Conservation (phyloP, 2,888 invertebrate species). For the Morpho deidamia region DNA sequence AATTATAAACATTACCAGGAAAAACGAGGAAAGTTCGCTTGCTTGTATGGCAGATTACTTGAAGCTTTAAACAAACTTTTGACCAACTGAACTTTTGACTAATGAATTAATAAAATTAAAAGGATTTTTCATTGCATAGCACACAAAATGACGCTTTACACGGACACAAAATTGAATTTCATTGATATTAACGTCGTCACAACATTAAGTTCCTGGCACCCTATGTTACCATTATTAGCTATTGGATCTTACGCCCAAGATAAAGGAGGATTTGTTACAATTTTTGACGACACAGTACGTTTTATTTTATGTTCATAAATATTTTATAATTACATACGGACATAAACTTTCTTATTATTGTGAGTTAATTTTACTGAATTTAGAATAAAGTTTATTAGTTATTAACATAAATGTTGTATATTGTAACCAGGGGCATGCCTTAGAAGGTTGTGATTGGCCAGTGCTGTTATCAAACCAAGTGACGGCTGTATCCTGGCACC, state of each 20-base stretch:
- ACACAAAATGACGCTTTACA: conserved; percentile 86
- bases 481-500: conserved; percentile 93
- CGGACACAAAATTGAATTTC: conserved; percentile 90
- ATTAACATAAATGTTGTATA: too few species aligned
- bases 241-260: conserved; percentile 93
- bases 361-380: too few species aligned
- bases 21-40: too few species aligned
- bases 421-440: conserved; percentile 81
- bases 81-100: too few species aligned
- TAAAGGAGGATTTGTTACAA: conserved; percentile 91
- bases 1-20: too few species aligned
- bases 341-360: too few species aligned
- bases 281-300: conserved; percentile 91
- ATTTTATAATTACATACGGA: too few species aligned
- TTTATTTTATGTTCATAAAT: background rate
- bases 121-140: too few species aligned
- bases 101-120: too few species aligned
- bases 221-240: conserved; percentile 87
- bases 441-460: conserved; percentile 87
- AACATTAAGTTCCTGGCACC: conserved; percentile 91
- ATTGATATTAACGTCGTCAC: conserved; percentile 86
- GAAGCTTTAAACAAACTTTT: too few species aligned
- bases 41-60: too few species aligned
- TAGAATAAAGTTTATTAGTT: too few species aligned
- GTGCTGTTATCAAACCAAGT: conserved; percentile 88